Base-by-base conservation (phyloP, 1,140 invertebrate genomes). In the Eriosoma lanigerum region DNA sequence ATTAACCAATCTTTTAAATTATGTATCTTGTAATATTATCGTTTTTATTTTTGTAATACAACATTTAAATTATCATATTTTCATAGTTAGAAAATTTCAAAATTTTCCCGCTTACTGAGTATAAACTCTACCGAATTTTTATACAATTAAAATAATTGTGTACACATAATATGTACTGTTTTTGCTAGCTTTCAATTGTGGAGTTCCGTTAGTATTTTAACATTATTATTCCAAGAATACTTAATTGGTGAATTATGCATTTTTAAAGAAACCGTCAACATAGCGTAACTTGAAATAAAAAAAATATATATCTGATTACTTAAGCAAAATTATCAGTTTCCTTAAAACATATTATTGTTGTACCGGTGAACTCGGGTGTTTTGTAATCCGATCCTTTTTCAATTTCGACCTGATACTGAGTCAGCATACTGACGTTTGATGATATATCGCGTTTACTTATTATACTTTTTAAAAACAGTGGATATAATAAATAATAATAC, bases 251-350 rank as follows among this genome's bases (percentile, higher is more conserved):
- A 75, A 75, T 56, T 24, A 21, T 58, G 32, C 52, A 21, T 52
- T 54, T 58, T 56, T 75, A 38, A 13, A 17, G 44, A 54, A 75
- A 75, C 50, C 29, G 72, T 58, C 52, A 24, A 75, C 32, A 19
- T 44, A 58, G 72, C 72, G 52, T 44, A 56, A 75, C 72, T 54
- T 15, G 19, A n/a, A 50, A 70, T 17, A 48, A 50, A 66, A 62
- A 68, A 68, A 68, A 46, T 17, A 0, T 17, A 32, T 24, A 15
- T 46, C 19, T 66, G 38, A 68, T 26, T 68, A 68, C n/a, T 68
- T 46, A 68, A 62, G 38, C 64, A 68, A 68, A 68, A 64, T 68
- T 68, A 24, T 68, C 38, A 72, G 68, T 72, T 72, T 72, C 68
- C 48, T 72, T 9, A 52, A 72, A 72, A 29, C 26, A 8, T 38